Conservation (phyloP, 1,140 invertebrate species). For the Batillaria attramentaria region DNA sequence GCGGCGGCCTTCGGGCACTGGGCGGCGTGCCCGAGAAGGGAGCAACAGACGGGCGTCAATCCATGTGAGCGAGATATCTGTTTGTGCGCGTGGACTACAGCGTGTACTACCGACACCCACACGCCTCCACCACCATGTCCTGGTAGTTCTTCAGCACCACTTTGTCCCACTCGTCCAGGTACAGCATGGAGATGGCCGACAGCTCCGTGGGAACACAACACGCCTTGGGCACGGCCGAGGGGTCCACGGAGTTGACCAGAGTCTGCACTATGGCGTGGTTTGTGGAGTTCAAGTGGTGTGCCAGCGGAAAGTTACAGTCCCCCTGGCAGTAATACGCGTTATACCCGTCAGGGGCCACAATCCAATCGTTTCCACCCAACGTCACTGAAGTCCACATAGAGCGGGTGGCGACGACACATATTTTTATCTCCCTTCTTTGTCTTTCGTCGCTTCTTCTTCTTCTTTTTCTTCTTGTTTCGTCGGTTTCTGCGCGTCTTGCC, state of each 20-base stretch:
- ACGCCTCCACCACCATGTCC: constrained; percentile 80
- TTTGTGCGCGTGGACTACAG: not conserved
- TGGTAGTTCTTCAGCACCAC: constrained; percentile 80
- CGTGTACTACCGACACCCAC: constrained; percentile 78
- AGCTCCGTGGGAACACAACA: constrained; percentile 81
- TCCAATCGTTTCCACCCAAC: constrained; percentile 99
- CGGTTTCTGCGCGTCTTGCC: constrained; percentile 24
- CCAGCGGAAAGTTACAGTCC: constrained; percentile 92
- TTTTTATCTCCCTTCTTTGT: constrained; percentile 75
- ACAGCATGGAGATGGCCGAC: constrained; percentile 77
- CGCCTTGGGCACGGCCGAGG: constrained; percentile 78
- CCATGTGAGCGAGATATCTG: not conserved
- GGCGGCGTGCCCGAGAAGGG: not conserved
- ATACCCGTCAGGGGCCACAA: constrained; percentile 97
- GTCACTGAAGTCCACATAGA: constrained; percentile 97
- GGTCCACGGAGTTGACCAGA: constrained; percentile 93
- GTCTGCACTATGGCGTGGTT: constrained; percentile 99
- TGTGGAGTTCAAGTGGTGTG: constrained; percentile 94
- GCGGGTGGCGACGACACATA: constrained; percentile 86
- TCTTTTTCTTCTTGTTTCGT: constrained; percentile 47
- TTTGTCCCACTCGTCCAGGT: constrained; percentile 78
- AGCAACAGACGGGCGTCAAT: not conserved
- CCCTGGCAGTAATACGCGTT: constrained; percentile 96
- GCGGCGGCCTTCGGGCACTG: not conserved
- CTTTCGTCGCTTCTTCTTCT: constrained; percentile 52